Evolutionary conservation across 2,113 vertebrate genomes (phyloP).

Genomic region (Corydoras sp.): DNA sequence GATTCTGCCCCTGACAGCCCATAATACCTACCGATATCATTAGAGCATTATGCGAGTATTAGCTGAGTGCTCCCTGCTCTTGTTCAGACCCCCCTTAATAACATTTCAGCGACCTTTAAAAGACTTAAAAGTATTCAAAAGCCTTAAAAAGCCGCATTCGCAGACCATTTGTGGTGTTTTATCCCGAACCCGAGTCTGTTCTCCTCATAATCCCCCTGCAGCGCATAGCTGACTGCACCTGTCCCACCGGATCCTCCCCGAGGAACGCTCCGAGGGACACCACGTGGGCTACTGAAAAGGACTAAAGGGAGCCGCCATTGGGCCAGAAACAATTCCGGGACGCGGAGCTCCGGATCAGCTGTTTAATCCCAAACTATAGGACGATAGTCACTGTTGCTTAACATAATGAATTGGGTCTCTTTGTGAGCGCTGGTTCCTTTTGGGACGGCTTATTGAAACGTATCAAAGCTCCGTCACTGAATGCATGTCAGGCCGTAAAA

Average conservation of each 20-base stretch:
- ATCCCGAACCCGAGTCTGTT: too few relatives aligned
- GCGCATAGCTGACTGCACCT: not conserved
- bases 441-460: conserved; percentile 55
- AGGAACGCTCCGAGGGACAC: conserved; percentile 7
- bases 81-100: too few relatives aligned
- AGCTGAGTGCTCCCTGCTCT: too few relatives aligned
- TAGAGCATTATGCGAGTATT: too few relatives aligned
- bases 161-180: too few relatives aligned
- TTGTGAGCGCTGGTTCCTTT: conserved; percentile 54
- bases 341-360: conserved; percentile 53
- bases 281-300: conserved; percentile 41
- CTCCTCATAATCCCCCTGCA: too few relatives aligned
- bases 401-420: conserved; percentile 57
- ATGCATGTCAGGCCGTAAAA: conserved; percentile 61
- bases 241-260: conserved; percentile 22
- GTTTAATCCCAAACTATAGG: conserved; percentile 52
- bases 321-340: conserved; percentile 54
- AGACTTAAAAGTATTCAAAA: too few relatives aligned
- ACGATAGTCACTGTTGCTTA: conserved; percentile 59
- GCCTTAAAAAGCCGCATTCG: too few relatives aligned
- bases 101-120: too few relatives aligned
- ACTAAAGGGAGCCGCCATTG: conserved; percentile 45
- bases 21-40: too few relatives aligned
- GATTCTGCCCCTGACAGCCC: too few relatives aligned
- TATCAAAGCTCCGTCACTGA: conserved; percentile 50